Conservation (phyloP, 2,797 vertebrate species). For the Vespertilio murinus region DNA sequence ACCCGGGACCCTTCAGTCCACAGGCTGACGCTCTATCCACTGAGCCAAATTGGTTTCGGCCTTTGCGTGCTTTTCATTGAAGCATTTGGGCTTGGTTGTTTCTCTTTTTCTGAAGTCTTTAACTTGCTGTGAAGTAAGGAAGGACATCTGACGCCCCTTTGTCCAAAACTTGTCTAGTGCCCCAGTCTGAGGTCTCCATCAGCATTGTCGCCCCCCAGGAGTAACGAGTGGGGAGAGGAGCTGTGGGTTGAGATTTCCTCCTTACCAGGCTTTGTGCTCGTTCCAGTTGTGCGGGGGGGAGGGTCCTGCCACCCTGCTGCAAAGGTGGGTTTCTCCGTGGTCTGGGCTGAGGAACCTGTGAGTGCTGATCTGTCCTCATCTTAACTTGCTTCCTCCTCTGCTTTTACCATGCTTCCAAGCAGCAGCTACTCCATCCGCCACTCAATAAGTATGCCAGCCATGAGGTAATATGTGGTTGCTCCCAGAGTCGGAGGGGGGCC, state of each 20-base stretch:
- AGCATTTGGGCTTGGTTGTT: not conserved
- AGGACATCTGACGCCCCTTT: not conserved
- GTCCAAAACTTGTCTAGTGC: not conserved
- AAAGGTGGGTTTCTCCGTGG: not conserved
- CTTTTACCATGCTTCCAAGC: slow-evolving; percentile 87
- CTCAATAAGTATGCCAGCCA: slow-evolving; percentile 97
- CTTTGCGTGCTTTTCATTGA: not conserved
- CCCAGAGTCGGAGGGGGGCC: not conserved
- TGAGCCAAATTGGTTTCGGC: no score
- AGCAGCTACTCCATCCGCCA: slow-evolving; percentile 96
- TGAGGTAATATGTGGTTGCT: slow-evolving; percentile 91
- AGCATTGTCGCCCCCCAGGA: not conserved
- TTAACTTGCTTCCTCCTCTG: slow-evolving; percentile 82
- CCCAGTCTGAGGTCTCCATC: not conserved
- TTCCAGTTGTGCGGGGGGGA: not conserved
- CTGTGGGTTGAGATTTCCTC: not conserved
- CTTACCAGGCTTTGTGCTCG: not conserved
- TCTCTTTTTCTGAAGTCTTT: not conserved
- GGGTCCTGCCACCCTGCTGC: not conserved
- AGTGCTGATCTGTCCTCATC: not conserved
- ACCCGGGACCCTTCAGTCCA: no score
- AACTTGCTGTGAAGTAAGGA: not conserved
- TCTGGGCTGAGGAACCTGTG: not conserved
- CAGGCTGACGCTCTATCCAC: no score
- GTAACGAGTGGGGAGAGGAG: not conserved